phyloP scores from a whole-genome alignment of 2,113 vertebrate genomes.

The Gnathonemus echidnorhynchus region DNA sequence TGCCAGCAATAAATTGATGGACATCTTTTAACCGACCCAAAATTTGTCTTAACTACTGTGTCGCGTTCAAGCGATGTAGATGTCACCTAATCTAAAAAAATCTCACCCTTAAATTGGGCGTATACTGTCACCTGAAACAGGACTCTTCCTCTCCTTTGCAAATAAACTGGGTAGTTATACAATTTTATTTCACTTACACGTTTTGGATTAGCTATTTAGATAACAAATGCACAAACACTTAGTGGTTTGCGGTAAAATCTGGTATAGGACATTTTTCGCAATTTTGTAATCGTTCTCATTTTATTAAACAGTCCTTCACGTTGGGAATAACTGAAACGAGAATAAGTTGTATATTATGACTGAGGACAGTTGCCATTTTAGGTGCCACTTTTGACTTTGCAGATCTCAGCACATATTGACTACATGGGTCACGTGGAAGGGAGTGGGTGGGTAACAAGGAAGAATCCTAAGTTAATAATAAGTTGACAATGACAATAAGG shows the following conservation, averaged over 20 bases:
- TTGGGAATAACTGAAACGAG: background rate
- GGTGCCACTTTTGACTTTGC: background rate
- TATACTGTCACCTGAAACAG: background rate
- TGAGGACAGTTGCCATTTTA: conserved; percentile 1
- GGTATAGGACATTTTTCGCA: background rate
- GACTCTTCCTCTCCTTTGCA: background rate
- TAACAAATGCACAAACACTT: background rate
- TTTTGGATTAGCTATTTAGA: background rate
- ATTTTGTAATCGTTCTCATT: background rate
- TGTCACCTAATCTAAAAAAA: background rate
- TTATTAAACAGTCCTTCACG: background rate
- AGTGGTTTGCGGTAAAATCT: background rate
- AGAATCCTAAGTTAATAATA: background rate
- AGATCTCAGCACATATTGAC: background rate
- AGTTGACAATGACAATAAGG: background rate
- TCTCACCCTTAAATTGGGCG: background rate
- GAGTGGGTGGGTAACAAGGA: background rate
- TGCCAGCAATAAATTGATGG: background rate
- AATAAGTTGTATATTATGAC: background rate
- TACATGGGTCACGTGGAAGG: background rate
- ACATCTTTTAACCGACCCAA: background rate
- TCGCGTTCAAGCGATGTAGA: background rate
- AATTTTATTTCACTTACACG: background rate
- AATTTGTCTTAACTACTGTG: background rate
- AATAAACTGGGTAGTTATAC: background rate